Evolutionary conservation across 2,888 invertebrate species (phyloP).

Genomic region (Andrena hattorfiana): DNA sequence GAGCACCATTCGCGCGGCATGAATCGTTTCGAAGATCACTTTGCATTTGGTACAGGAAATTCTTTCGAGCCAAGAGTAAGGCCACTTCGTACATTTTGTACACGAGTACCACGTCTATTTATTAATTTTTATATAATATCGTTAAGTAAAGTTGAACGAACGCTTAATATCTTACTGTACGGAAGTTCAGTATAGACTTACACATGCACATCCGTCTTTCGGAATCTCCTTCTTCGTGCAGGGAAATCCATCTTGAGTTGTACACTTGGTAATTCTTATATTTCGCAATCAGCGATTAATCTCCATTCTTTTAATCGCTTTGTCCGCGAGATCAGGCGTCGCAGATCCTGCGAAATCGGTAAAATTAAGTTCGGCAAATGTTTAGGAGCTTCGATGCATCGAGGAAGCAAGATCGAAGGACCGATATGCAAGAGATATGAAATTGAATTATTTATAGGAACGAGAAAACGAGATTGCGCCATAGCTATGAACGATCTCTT

Average conservation of each 20-base stretch:
- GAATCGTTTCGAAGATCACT: slow-evolving; percentile 11
- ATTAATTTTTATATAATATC: slow-evolving; percentile 47
- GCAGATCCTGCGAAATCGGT: not conserved
- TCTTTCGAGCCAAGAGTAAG: slow-evolving; percentile 35
- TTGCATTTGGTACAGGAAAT: slow-evolving; percentile 28
- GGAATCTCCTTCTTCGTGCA: slow-evolving; percentile 1
- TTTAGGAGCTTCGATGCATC: not conserved
- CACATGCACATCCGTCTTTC: slow-evolving; percentile 4
- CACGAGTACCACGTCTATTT: slow-evolving; percentile 38
- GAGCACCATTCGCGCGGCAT: slow-evolving; percentile 9
- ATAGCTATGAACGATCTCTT: slow-evolving; percentile 6
- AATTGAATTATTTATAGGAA: slow-evolving; percentile 12
- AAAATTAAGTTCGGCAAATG: too few species aligned
- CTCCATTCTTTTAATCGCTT: not conserved
- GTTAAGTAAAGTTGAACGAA: slow-evolving; percentile 29
- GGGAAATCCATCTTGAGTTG: not conserved
- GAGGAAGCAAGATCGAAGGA: slow-evolving; percentile 1
- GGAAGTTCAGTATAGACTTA: slow-evolving; percentile 10
- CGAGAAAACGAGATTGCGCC: slow-evolving; percentile 7
- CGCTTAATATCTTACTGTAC: slow-evolving; percentile 44
- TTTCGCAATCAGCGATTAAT: not conserved
- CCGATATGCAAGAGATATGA: not conserved
- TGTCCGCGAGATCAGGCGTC: not conserved
- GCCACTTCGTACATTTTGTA: slow-evolving; percentile 29
- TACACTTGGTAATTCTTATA: slow-evolving; percentile 5